A percentile compares a stretch with the other conserved stretches of the same genome.
phyloP scores from a whole-genome alignment of 1,140 invertebrate species.

The Apis laboriosa region DNA sequence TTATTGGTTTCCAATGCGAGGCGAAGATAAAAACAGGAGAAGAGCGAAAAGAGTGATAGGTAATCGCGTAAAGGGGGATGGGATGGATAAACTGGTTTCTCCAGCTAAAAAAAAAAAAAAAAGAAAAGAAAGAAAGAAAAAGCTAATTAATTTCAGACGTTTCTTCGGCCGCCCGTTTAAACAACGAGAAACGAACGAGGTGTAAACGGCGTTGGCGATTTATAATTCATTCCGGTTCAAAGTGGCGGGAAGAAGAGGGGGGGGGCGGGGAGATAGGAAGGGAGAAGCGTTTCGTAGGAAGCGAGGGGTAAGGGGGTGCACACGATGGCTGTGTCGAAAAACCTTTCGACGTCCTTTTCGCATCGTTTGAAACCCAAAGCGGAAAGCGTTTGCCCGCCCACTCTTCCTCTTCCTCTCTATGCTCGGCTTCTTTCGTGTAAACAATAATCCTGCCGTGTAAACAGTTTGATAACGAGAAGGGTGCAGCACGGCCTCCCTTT shows the following conservation, averaged over 20 bases:
- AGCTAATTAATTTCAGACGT: constrained; percentile 24
- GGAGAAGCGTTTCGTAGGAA: background rate
- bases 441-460: constrained; percentile 71
- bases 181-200: background rate
- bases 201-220: constrained; percentile 10
- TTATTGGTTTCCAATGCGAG: background rate
- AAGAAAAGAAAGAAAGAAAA: background rate
- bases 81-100: background rate
- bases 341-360: constrained; percentile 20
- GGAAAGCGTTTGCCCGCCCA: constrained; percentile 1
- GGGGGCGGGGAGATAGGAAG: too few relatives aligned
- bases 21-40: too few relatives aligned
- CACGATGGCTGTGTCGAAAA: background rate
- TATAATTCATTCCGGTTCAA: constrained; percentile 28
- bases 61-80: background rate
- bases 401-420: constrained; percentile 15
- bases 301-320: background rate
- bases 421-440: constrained; percentile 62
- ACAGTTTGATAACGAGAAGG: constrained; percentile 67
- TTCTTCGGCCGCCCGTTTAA: constrained; percentile 18
- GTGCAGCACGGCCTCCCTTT: constrained; percentile 12
- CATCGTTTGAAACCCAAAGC: constrained; percentile 39
- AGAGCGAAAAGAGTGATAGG: background rate
- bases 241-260: background rate
- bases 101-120: background rate